Conservation (phyloP, 2,888 invertebrate species). For the Odontothrips loti region DNA sequence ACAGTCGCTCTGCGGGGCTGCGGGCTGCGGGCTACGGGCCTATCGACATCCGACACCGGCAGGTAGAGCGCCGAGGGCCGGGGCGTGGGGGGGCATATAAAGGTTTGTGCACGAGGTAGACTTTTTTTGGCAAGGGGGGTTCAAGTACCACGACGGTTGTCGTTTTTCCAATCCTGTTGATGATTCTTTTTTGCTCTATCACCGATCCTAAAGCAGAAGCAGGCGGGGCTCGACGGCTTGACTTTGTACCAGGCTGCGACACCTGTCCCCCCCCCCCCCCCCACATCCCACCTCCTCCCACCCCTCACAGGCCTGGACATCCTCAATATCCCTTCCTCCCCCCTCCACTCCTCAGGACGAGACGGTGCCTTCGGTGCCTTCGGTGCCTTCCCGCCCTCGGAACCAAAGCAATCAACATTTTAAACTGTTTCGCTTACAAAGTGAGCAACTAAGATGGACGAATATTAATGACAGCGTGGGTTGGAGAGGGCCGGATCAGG, state of each 20-base stretch:
- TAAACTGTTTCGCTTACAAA: slow-evolving; percentile 26
- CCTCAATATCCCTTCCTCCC: background rate
- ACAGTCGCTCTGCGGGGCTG: background rate
- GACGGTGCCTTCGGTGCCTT: background rate
- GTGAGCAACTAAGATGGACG: slow-evolving; percentile 16
- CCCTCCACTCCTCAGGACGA: background rate
- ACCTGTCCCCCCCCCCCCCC: background rate
- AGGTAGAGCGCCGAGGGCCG: background rate
- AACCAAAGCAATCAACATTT: slow-evolving; percentile 26
- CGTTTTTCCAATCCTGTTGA: too few relatives aligned
- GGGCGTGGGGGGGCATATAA: background rate
- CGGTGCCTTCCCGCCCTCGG: background rate
- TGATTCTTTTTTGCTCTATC: too few relatives aligned
- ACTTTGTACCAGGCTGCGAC: background rate
- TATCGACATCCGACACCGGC: background rate
- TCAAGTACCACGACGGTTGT: too few relatives aligned
- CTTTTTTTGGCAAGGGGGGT: too few relatives aligned
- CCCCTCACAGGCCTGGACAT: background rate
- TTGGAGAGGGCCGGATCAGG: too few relatives aligned
- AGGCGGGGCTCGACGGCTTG: background rate
- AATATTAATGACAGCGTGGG: slow-evolving; percentile 5
- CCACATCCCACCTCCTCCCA: background rate
- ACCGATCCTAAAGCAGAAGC: too few relatives aligned
- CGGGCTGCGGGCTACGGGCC: too few relatives aligned
- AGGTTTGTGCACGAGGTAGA: background rate